These are phyloP conservation scores for Dunckerocampus dactyliophorus DNA, from an alignment of 2,113 vertebrate species.

Conservation along the genomic window DNA sequence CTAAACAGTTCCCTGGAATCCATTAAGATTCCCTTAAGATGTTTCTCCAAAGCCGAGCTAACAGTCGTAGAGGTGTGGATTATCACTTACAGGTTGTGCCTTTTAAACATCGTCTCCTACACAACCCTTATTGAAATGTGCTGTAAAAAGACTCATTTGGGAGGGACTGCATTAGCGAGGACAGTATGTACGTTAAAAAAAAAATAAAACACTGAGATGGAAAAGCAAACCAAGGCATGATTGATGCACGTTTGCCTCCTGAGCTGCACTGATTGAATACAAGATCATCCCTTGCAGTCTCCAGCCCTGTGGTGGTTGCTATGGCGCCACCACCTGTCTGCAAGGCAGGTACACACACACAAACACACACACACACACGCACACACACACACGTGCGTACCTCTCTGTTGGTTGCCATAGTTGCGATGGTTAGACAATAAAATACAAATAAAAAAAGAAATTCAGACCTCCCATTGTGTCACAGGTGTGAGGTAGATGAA, in stretches of 20 bases:
- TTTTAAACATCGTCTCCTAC: conserved; percentile 32
- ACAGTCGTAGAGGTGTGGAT: conserved; percentile 39
- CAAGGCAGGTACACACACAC: conserved; percentile 52
- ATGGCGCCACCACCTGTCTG: conserved; percentile 60
- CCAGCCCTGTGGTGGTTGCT: conserved; percentile 48
- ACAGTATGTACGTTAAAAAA: conserved; percentile 7
- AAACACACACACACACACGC: too few relatives aligned
- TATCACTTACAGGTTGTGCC: conserved; percentile 34
- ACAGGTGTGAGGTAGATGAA: conserved; percentile 76
- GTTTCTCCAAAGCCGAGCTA: conserved; percentile 17
- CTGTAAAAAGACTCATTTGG: conserved; percentile 32
- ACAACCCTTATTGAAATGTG: conserved; percentile 49
- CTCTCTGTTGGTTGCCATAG: conserved; percentile 62
- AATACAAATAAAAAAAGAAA: conserved; percentile 32
- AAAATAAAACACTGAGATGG: conserved; percentile 44
- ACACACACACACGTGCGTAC: conserved; percentile 53
- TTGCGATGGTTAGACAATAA: conserved; percentile 50
- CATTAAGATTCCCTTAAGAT: conserved; percentile 36
- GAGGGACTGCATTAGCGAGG: conserved; percentile 36
- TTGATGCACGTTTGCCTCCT: conserved; percentile 47
- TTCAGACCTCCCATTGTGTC: conserved; percentile 61
- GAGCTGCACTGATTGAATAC: conserved; percentile 64
- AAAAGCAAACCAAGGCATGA: conserved; percentile 28
- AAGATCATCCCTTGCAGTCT: conserved; percentile 51
- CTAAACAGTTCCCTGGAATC: conserved; percentile 31